Evolutionary conservation across 2,888 invertebrate genomes (phyloP).

Genomic region (Drosophila lacicola): DNA sequence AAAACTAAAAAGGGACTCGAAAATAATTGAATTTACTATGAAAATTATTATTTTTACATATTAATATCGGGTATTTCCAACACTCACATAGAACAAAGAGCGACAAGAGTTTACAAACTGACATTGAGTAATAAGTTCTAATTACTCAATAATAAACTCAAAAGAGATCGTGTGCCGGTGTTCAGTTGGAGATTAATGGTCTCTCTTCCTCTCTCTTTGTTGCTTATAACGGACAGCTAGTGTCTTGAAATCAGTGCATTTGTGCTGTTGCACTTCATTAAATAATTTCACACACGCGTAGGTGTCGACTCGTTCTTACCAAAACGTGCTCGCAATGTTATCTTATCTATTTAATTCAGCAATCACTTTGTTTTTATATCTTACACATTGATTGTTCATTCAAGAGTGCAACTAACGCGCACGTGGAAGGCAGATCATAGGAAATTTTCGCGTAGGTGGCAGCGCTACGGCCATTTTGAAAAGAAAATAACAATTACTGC

Average conservation of each 20-base stretch:
- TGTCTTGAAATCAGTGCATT: no score
- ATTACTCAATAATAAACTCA: no score
- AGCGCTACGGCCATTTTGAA: constrained; percentile 25
- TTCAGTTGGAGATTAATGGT: constrained; percentile 5
- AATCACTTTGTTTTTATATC: neutral
- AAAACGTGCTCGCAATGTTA: neutral
- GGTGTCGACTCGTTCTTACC: neutral
- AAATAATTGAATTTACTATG: no score
- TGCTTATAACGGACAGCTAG: neutral
- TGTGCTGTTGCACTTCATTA: neutral
- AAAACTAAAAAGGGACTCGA: no score
- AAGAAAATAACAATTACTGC: neutral
- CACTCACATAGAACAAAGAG: neutral
- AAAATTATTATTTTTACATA: neutral
- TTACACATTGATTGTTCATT: neutral
- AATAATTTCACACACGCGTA: neutral
- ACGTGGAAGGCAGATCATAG: neutral
- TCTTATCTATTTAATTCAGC: neutral
- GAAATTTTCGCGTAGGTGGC: constrained; percentile 18
- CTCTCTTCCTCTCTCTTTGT: neutral
- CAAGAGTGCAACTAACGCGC: neutral
- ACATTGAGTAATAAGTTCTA: no score
- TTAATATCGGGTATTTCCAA: neutral
- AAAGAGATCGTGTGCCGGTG: neutral
- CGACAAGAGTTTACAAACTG: neutral